Evolutionary conservation across 2,797 vertebrate genomes (phyloP).

Genomic region (Scyliorhinus canicula): DNA sequence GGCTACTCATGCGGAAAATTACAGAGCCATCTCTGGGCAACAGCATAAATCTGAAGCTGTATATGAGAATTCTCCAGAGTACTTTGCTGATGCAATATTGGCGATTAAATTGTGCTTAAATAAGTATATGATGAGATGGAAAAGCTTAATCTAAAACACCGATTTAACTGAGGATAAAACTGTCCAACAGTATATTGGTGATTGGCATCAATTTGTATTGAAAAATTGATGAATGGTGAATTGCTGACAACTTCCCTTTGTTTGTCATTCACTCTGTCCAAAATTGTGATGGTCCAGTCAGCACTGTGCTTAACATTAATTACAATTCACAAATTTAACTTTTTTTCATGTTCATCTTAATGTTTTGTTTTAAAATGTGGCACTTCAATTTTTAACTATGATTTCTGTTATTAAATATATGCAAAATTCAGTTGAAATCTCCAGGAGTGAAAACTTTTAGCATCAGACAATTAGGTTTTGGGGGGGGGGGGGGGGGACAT

Average conservation of each 20-base stretch:
- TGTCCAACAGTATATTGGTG: background rate
- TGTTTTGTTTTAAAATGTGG: background rate
- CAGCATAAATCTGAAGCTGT: slow-evolving; percentile 18
- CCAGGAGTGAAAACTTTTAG: background rate
- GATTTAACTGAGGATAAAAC: slow-evolving; percentile 11
- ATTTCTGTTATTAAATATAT: background rate
- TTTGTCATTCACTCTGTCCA: background rate
- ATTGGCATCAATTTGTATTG: background rate
- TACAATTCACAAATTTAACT: background rate
- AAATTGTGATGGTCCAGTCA: no score
- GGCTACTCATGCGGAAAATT: slow-evolving; percentile 32
- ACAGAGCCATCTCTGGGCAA: slow-evolving; percentile 28
- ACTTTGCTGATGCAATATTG: slow-evolving; percentile 33
- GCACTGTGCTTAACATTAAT: background rate
- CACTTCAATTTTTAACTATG: background rate
- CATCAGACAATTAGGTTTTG: background rate
- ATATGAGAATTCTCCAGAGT: slow-evolving; percentile 26
- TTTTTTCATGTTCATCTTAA: background rate
- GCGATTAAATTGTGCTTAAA: slow-evolving; percentile 38
- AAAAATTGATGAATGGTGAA: background rate
- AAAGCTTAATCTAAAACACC: slow-evolving; percentile 30
- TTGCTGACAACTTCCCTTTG: background rate
- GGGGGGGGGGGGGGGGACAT: no score
- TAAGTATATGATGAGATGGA: slow-evolving; percentile 36
- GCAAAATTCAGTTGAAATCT: background rate